phyloP scores from a whole-genome alignment of 2,888 invertebrate genomes.

The Odontothrips loti region DNA sequence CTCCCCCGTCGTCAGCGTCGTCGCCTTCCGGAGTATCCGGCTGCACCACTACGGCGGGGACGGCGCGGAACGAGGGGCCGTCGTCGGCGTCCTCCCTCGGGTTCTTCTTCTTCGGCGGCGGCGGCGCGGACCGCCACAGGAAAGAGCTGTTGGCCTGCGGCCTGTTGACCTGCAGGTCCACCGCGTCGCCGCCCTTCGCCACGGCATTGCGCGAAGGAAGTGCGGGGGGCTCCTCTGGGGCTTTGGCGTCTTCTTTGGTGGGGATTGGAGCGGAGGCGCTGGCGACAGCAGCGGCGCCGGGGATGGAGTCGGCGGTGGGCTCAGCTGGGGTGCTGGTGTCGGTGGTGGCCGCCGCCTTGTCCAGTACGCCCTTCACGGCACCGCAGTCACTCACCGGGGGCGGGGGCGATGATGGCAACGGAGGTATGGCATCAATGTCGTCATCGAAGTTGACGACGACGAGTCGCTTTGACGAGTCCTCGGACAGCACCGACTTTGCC shows the following conservation, averaged over 20 bases:
- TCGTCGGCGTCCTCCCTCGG: neutral
- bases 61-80: slow-evolving; percentile 2
- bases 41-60: neutral
- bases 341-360: neutral
- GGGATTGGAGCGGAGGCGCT: neutral
- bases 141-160: neutral
- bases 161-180: neutral
- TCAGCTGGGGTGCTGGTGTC: neutral
- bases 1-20: neutral
- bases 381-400: neutral
- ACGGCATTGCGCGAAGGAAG: neutral
- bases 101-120: neutral
- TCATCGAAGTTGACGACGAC: slow-evolving; percentile 3
- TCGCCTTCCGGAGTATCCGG: neutral
- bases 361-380: neutral
- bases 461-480: neutral
- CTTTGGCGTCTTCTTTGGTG: neutral
- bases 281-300: neutral
- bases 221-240: neutral
- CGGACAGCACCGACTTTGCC: neutral
- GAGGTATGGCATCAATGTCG: slow-evolving; percentile 4
- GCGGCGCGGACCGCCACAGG: slow-evolving; percentile 1
- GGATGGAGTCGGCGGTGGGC: neutral
- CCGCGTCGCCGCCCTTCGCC: neutral
- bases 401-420: neutral